Conservation (phyloP, 92 coral and sea anemone genomes). For the Galaxea fascicularis region DNA sequence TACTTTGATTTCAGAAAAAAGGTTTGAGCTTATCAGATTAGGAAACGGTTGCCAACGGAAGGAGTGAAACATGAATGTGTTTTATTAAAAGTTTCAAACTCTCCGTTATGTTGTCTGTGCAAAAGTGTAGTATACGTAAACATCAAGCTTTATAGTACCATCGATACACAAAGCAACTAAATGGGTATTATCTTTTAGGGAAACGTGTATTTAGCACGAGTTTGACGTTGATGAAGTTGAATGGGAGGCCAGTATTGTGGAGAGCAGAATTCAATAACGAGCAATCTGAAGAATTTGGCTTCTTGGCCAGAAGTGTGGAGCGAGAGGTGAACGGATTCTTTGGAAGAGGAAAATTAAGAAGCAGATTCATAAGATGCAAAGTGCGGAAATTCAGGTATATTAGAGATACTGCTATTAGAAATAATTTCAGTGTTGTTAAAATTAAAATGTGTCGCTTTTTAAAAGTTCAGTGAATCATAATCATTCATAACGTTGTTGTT, state of each 20-base stretch:
- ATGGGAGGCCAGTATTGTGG: slow-evolving; percentile 20
- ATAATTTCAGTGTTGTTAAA: neutral
- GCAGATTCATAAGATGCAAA: neutral
- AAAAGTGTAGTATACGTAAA: too few species aligned
- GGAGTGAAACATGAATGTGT: neutral
- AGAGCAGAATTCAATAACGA: neutral
- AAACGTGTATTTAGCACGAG: neutral
- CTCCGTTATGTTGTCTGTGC: too few species aligned
- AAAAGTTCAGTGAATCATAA: too few species aligned
- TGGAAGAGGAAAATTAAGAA: neutral
- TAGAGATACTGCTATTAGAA: too few species aligned
- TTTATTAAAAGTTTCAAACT: too few species aligned
- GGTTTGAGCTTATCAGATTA: too few species aligned
- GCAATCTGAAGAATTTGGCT: slow-evolving; percentile 5
- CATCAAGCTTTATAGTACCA: neutral
- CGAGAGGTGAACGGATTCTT: neutral
- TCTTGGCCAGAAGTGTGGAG: slow-evolving; percentile 33
- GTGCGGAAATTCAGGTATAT: slow-evolving; percentile 25
- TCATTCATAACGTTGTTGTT: neutral
- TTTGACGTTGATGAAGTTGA: neutral
- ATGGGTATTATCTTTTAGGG: neutral
- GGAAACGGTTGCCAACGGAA: neutral
- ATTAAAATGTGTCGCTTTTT: neutral
- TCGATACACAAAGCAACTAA: neutral
- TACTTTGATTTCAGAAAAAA: too few species aligned